A percentile compares a stretch with the other conserved stretches of the same genome.
These are phyloP conservation scores for Pholis gunnellus DNA, from an alignment of 2,113 vertebrate species.

Conservation along the genomic window DNA sequence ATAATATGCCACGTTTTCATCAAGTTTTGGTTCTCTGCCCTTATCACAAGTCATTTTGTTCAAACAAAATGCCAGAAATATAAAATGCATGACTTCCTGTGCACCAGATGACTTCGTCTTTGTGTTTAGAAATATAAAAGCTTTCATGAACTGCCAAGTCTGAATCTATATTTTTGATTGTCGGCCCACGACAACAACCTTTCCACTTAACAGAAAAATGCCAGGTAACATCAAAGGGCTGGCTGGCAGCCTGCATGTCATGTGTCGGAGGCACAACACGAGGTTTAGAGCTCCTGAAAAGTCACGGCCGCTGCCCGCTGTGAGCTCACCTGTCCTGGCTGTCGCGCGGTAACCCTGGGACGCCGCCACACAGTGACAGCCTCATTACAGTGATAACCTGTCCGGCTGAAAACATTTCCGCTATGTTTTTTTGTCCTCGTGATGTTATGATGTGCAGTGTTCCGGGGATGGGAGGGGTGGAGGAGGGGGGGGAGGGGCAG, in stretches of 20 bases:
- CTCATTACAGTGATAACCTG: slow-evolving; percentile 69
- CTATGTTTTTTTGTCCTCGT: slow-evolving; percentile 12
- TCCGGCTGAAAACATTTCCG: slow-evolving; percentile 61
- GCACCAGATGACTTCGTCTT: neutral
- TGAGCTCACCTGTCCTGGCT: slow-evolving; percentile 70
- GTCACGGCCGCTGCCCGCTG: slow-evolving; percentile 51
- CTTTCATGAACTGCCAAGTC: rapidly evolving
- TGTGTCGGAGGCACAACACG: slow-evolving; percentile 32
- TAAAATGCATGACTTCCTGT: neutral
- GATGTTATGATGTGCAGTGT: slow-evolving; percentile 40
- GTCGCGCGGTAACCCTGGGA: slow-evolving; percentile 65
- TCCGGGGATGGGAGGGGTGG: slow-evolving; percentile 8
- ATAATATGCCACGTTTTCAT: neutral
- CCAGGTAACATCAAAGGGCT: slow-evolving; percentile 15
- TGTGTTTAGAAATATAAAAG: neutral
- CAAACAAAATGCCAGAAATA: slow-evolving; percentile 19
- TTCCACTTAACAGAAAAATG: slow-evolving; percentile 18
- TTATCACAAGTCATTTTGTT: slow-evolving; percentile 21
- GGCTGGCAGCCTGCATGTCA: slow-evolving; percentile 26
- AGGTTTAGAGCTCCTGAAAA: slow-evolving; percentile 58
- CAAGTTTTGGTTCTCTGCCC: neutral
- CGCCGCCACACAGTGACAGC: slow-evolving; percentile 66
- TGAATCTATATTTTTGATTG: neutral
- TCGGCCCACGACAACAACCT: neutral
- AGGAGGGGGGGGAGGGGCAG: neutral